Conservation (phyloP, 2,113 vertebrate genomes). For the Ranitomeya imitator region DNA sequence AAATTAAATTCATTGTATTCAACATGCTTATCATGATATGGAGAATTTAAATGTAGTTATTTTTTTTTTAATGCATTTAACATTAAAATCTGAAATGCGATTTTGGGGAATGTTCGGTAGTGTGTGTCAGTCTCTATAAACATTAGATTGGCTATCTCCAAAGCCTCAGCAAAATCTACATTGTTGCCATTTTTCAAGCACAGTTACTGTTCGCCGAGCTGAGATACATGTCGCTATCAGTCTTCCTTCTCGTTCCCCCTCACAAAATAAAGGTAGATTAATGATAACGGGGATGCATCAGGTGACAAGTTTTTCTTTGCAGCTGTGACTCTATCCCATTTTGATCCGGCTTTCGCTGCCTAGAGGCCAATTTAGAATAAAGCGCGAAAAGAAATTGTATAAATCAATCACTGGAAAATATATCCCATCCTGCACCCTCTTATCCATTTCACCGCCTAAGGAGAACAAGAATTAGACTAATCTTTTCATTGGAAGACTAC, state of each 20-base stretch:
- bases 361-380: slow-evolving; percentile 50
- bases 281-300: neutral
- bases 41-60: too few relatives aligned
- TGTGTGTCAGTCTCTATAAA: neutral
- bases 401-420: slow-evolving; percentile 45
- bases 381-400: slow-evolving; percentile 42
- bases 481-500: slow-evolving; percentile 43
- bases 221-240: neutral
- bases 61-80: too few relatives aligned
- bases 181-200: neutral
- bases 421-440: slow-evolving; percentile 26
- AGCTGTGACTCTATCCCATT: neutral
- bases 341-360: slow-evolving; percentile 21
- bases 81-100: neutral
- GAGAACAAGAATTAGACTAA: slow-evolving; percentile 45
- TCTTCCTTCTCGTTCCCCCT: neutral
- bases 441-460: slow-evolving; percentile 46
- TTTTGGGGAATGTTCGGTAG: neutral
- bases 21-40: too few relatives aligned
- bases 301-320: slow-evolving; percentile 15
- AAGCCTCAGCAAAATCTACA: neutral
- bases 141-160: neutral
- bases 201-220: neutral
- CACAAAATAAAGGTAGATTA: slow-evolving; percentile 22
- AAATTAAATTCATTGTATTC: too few relatives aligned